Evolutionary conservation across 92 coral and sea anemone genomes (phyloP).

Genomic region (Pocillopora grandis): DNA sequence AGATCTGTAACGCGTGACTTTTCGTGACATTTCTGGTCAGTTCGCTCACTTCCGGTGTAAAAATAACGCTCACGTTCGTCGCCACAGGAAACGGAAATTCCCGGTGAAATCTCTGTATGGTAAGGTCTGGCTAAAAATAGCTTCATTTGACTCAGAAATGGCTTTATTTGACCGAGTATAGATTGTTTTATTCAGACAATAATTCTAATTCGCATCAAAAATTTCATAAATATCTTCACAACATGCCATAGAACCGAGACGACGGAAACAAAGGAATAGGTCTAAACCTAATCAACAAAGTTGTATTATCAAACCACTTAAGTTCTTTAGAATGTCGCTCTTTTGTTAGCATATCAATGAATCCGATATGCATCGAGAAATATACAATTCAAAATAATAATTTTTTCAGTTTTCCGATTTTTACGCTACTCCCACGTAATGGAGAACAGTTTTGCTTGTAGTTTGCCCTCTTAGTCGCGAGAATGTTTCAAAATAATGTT

Average conservation of each 20-base stretch:
- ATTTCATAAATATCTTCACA: slow-evolving; percentile 4
- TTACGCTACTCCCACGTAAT: slow-evolving; percentile 35
- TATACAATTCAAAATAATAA: not conserved
- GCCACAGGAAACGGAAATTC: slow-evolving; percentile 11
- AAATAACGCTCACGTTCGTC: slow-evolving; percentile 9
- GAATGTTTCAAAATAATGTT: slow-evolving; percentile 89
- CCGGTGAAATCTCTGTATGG: too few species aligned
- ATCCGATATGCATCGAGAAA: not conserved
- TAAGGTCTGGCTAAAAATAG: too few species aligned
- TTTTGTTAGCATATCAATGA: slow-evolving; percentile 11
- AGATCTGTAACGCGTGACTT: not conserved
- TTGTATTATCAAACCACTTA: slow-evolving; percentile 3
- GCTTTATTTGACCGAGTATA: not conserved
- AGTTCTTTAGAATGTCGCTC: slow-evolving; percentile 16
- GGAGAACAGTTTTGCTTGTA: slow-evolving; percentile 15
- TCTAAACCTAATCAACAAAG: not conserved
- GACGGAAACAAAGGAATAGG: not conserved
- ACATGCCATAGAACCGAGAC: not conserved
- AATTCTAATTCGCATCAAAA: slow-evolving; percentile 5
- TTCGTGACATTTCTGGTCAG: not conserved
- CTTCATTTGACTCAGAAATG: too few species aligned
- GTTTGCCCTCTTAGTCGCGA: slow-evolving; percentile 60
- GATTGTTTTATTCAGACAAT: not conserved
- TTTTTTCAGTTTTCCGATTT: not conserved
- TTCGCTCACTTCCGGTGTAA: not conserved